phyloP scores from a whole-genome alignment of 2,888 invertebrate genomes.

The Bursaphelenchus okinawaensis region DNA sequence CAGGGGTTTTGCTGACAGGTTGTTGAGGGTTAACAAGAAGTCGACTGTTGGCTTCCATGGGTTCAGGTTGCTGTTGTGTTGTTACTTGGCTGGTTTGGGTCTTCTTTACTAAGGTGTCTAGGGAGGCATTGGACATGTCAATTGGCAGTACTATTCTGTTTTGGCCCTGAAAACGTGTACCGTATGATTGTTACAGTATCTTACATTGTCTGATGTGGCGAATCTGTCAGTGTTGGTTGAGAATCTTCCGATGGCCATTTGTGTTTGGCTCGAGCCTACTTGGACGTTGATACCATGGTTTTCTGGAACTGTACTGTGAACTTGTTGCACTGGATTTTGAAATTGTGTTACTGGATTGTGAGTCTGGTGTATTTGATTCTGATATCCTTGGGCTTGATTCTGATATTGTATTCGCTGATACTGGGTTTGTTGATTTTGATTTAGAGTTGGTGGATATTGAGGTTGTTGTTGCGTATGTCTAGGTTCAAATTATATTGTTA shows the following conservation, averaged over 20 bases:
- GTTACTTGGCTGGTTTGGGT: not conserved
- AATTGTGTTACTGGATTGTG: too few species aligned
- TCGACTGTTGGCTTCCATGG: not conserved
- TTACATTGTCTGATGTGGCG: not conserved
- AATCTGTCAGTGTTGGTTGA: constrained; percentile 18
- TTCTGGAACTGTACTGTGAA: too few species aligned
- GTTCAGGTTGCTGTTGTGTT: not conserved
- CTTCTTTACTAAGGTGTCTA: not conserved
- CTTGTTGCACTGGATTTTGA: too few species aligned
- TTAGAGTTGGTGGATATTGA: not conserved
- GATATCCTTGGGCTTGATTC: too few species aligned
- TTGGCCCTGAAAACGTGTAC: not conserved
- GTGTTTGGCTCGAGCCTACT: not conserved
- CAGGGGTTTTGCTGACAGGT: too few species aligned
- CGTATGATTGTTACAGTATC: too few species aligned
- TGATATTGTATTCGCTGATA: too few species aligned
- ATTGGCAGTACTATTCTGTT: constrained; percentile 15
- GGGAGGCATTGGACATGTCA: constrained; percentile 12
- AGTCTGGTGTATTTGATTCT: too few species aligned
- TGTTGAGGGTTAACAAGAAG: not conserved
- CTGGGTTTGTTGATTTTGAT: not conserved
- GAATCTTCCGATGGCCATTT: constrained; percentile 8
- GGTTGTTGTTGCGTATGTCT: too few species aligned
- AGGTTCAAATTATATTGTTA: too few species aligned
- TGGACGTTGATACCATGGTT: not conserved